These are phyloP conservation scores for Sinelater perroti DNA, from an alignment of 2,888 invertebrate genomes.

Conservation along the genomic window DNA sequence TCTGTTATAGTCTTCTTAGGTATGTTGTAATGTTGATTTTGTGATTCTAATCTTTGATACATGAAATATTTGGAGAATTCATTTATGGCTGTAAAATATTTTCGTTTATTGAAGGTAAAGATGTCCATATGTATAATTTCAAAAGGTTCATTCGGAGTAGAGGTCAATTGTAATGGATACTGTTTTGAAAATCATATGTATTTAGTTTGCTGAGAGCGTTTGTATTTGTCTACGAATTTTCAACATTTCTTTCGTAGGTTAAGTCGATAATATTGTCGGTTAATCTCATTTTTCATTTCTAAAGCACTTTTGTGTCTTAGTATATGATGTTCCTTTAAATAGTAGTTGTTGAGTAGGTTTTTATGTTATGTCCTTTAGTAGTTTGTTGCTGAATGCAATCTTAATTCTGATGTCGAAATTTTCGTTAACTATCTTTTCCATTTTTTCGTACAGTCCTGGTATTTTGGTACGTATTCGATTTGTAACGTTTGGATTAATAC, in stretches of 20 bases:
- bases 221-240: conserved; percentile 4
- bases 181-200: conserved; percentile 3
- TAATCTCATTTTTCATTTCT: neutral
- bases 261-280: neutral
- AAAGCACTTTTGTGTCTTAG: neutral
- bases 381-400: too few species aligned
- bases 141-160: neutral
- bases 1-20: neutral
- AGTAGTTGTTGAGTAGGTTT: neutral
- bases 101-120: neutral
- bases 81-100: conserved; percentile 1
- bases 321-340: neutral
- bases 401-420: conserved; percentile 3
- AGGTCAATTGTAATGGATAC: neutral
- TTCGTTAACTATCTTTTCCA: neutral
- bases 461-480: neutral
- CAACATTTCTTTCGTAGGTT: neutral
- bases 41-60: neutral
- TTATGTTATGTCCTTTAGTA: neutral
- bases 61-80: too few species aligned
- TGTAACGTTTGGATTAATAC: neutral
- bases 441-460: neutral
- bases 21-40: conserved; percentile 8
- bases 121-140: too few species aligned
- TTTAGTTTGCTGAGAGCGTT: neutral